Evolutionary conservation across 2,888 invertebrate species (phyloP).

Genomic region (Cryptus viduatorius): DNA sequence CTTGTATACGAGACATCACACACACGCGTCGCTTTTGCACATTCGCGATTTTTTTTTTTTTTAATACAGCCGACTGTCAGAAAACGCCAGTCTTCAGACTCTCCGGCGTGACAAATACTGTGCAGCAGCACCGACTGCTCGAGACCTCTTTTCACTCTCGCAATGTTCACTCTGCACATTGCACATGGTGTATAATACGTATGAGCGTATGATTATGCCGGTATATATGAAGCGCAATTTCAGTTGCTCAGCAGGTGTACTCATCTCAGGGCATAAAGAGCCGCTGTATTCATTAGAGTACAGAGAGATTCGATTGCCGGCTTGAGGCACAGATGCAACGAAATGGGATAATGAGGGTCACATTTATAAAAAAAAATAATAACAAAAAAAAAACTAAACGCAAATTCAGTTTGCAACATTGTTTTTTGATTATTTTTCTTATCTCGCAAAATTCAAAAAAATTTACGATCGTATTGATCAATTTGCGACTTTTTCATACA

Average conservation of each 20-base stretch:
- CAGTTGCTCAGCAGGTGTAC: constrained; percentile 11
- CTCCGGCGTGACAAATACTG: constrained; percentile 31
- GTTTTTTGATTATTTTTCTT: too few species aligned
- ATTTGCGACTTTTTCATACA: neutral
- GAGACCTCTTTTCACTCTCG: constrained; percentile 6
- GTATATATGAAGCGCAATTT: constrained; percentile 1
- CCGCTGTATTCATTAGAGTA: neutral
- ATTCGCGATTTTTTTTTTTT: neutral
- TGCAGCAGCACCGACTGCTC: constrained; percentile 16
- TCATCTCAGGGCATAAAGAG: neutral
- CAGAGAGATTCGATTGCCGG: constrained; percentile 8
- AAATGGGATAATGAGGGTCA: neutral
- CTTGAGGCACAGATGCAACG: constrained; percentile 5
- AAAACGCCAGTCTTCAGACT: neutral
- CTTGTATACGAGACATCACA: neutral
- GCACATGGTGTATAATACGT: neutral
- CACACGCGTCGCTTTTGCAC: neutral
- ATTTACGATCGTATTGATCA: neutral
- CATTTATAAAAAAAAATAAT: neutral
- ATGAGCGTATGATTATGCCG: constrained; percentile 12
- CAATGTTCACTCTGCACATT: constrained; percentile 17
- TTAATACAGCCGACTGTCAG: constrained; percentile 11
- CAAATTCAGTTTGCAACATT: too few species aligned
- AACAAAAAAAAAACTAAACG: too few species aligned
- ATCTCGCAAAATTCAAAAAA: too few species aligned